Base-by-base conservation (phyloP, 2,888 invertebrate genomes). In the Scaptomyza reducta region DNA sequence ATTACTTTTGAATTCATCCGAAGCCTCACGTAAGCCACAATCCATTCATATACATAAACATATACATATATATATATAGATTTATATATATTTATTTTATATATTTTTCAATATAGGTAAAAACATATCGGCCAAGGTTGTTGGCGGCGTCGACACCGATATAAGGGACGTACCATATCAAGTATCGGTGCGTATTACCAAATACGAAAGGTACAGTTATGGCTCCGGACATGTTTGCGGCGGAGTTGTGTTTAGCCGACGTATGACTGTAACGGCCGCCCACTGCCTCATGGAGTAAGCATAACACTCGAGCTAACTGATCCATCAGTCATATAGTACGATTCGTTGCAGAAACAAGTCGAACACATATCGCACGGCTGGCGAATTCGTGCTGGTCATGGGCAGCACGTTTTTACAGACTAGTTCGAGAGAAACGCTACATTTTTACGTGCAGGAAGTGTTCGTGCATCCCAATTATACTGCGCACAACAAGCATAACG, bases 171-270 rank as follows among this genome's bases (percentile, higher is more conserved):
- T 83, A 0, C 79, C 76, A 0, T 89, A 89, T 50, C 86, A 84
- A 53, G 88, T 82, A 7, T 90, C 90, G 0, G 61, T 90, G 3
- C 88, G 90, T 27, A 57, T 90, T 16, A 75, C 71, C 11, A 9
- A 14, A 3, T 14, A 35, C 2, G 79, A 79, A 1, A 54, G 10
- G 9, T 18, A 7, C 0, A 29, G 38, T 13, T 88, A 72, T 58
- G 90, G 90, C 1, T 38, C 59, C 5, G 90, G 90, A 1, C 90
- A 90, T 40, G 66, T 89, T 5, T 90, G 90, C 44, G 90, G 90
- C 5, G 90, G 90, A 3, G 73, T 77, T 1, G 70, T 87, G 0
- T 76, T 90, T n/a, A 65, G 79, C 0, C 83, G 75, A 18, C 87
- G 90, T 9, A 44, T 81, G 13, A 67, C 89, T 7, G 31, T 70